These are phyloP conservation scores for Pampusana beccarii DNA, from an alignment of 2,113 vertebrate species.

Conservation along the genomic window DNA sequence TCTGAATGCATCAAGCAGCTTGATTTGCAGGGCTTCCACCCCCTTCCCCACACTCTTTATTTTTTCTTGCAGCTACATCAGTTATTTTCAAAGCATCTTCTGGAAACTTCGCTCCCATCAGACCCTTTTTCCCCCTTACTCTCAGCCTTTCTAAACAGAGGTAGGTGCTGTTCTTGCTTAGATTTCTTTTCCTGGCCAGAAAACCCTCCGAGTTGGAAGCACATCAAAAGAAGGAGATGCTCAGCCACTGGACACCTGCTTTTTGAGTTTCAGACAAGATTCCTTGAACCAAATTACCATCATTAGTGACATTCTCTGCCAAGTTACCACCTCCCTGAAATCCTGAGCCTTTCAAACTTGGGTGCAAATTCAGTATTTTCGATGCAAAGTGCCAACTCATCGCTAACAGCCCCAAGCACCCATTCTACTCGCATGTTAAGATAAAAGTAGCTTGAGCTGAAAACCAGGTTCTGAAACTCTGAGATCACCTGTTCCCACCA, in stretches of 20 bases:
- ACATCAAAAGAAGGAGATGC: not conserved
- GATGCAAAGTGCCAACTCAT: not conserved
- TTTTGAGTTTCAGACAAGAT: not conserved
- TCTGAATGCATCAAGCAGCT: not conserved
- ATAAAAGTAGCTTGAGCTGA: not conserved
- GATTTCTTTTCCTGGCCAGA: not conserved
- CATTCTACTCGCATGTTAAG: not conserved
- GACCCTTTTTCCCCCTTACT: not conserved
- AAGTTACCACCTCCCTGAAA: not conserved
- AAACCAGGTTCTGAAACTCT: not conserved
- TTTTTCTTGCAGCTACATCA: not conserved
- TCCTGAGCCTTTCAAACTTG: not conserved
- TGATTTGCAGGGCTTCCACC: not conserved
- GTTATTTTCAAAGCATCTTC: not conserved
- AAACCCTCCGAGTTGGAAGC: not conserved
- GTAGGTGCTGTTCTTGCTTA: not conserved
- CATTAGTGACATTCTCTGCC: not conserved
- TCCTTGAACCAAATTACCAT: not conserved
- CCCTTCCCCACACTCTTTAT: not conserved
- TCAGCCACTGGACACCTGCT: not conserved
- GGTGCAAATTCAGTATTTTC: not conserved
- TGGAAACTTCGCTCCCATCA: not conserved
- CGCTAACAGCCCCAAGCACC: not conserved
- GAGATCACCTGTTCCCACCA: not conserved
- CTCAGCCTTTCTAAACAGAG: not conserved